Evolutionary conservation across 2,113 vertebrate species (phyloP).

Genomic region (Pipa parva): DNA sequence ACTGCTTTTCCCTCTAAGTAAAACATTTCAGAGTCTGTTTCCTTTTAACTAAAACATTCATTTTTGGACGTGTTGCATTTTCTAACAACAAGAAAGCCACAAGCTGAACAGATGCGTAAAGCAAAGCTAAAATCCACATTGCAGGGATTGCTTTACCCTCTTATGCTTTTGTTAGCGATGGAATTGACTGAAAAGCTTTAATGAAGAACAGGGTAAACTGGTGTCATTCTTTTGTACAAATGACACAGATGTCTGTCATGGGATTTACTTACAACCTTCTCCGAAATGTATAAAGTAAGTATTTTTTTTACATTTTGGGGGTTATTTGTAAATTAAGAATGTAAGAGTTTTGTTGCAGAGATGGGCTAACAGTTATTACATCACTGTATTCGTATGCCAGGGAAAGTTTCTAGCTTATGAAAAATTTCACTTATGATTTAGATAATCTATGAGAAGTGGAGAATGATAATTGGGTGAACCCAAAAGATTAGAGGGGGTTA

Average conservation of each 20-base stretch:
- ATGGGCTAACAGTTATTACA: too few species aligned
- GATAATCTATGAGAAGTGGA: too few species aligned
- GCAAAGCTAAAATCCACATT: constrained; percentile 21
- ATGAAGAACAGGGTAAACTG: background rate
- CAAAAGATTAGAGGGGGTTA: too few species aligned
- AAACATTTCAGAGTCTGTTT: constrained; percentile 42
- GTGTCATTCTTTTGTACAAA: background rate
- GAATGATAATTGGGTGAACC: too few species aligned
- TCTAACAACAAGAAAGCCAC: constrained; percentile 46
- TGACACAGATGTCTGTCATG: background rate
- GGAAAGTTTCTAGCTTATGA: too few species aligned
- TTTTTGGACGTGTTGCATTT: constrained; percentile 45
- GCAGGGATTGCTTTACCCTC: constrained; percentile 48
- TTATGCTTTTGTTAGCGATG: constrained; percentile 54
- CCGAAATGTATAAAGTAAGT: background rate
- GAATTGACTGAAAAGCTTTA: constrained; percentile 20
- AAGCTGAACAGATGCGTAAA: constrained; percentile 48
- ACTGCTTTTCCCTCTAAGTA: constrained; percentile 40
- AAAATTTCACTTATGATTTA: too few species aligned
- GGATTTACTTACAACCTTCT: background rate
- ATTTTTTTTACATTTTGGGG: background rate
- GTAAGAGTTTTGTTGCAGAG: background rate
- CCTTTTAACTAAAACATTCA: constrained; percentile 46
- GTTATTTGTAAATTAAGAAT: background rate
- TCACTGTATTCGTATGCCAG: too few species aligned